Percentiles rank a stretch among this genome's conserved stretches.
phyloP scores from a whole-genome alignment of 2,888 invertebrate genomes.

The Caenorhabditis sp. region DNA sequence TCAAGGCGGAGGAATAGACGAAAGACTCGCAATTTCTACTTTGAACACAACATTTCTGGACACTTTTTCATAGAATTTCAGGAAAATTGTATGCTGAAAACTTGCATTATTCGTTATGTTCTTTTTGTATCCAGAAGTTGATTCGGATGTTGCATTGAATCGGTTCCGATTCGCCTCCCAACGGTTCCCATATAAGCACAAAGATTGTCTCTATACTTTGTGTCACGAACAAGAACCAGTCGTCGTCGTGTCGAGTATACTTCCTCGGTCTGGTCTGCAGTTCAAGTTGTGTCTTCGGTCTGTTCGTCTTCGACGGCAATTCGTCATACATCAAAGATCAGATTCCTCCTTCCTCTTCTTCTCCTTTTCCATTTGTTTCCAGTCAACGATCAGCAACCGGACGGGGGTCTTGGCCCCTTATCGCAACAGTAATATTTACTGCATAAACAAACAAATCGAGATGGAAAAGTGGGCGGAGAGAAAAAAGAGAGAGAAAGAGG shows the following conservation, averaged over 20 bases:
- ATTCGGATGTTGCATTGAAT: no score
- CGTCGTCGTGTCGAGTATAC: not conserved
- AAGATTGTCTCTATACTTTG: not conserved
- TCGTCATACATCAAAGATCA: not conserved
- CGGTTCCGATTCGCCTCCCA: no score
- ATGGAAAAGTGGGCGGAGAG: slow-evolving; percentile 33
- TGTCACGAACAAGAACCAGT: not conserved
- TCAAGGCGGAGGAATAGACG: no score
- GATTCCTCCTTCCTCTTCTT: not conserved
- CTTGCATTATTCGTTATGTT: no score
- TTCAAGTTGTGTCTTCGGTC: not conserved
- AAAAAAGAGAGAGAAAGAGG: slow-evolving; percentile 7
- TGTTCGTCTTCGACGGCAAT: not conserved
- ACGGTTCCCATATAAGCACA: not conserved
- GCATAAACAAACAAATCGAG: slow-evolving; percentile 47
- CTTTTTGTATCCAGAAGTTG: no score
- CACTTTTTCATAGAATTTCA: no score
- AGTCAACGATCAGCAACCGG: slow-evolving; percentile 3
- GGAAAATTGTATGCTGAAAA: no score
- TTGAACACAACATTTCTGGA: no score
- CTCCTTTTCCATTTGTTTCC: no score
- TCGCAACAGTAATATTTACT: slow-evolving; percentile 8
- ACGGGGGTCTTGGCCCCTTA: not conserved
- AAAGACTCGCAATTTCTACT: no score
- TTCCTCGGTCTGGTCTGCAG: slow-evolving; percentile 1